Conservation (phyloP, 2,113 vertebrate genomes). For the Apteryx owenii region DNA sequence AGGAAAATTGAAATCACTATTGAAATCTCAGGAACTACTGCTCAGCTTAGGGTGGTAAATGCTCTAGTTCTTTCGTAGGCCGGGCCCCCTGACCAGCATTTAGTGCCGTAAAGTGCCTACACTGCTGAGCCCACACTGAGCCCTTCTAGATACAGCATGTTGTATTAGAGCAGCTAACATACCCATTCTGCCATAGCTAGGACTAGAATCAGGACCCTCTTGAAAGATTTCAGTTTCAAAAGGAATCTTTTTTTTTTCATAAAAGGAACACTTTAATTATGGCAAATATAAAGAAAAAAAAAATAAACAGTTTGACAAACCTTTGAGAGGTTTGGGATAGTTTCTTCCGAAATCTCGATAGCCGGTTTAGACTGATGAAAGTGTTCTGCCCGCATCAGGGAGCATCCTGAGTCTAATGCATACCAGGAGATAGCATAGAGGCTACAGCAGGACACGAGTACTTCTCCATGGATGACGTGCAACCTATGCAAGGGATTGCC, state of each 20-base stretch:
- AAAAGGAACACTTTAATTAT: not conserved
- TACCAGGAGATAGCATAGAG: not conserved
- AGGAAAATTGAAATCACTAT: not conserved
- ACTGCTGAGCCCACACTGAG: fast-evolving
- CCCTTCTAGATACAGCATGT: fast-evolving
- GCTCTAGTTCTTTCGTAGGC: not conserved
- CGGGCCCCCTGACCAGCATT: not conserved
- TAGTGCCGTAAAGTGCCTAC: not conserved
- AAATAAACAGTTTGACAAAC: not conserved
- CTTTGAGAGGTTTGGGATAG: not conserved
- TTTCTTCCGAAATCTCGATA: not conserved
- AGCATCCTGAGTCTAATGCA: not conserved
- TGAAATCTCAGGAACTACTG: not conserved
- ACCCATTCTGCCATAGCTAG: not conserved
- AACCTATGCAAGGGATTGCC: not conserved
- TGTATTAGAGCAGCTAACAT: not conserved
- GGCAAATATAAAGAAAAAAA: not conserved
- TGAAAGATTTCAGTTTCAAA: not conserved
- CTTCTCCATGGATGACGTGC: not conserved
- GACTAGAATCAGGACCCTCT: not conserved
- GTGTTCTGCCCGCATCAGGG: not conserved
- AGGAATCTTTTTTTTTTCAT: not conserved
- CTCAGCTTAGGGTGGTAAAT: not conserved
- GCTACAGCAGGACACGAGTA: not conserved
- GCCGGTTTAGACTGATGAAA: not conserved